Evolutionary conservation across 2,113 vertebrate genomes (phyloP).

Genomic region (Pitta sordida): DNA sequence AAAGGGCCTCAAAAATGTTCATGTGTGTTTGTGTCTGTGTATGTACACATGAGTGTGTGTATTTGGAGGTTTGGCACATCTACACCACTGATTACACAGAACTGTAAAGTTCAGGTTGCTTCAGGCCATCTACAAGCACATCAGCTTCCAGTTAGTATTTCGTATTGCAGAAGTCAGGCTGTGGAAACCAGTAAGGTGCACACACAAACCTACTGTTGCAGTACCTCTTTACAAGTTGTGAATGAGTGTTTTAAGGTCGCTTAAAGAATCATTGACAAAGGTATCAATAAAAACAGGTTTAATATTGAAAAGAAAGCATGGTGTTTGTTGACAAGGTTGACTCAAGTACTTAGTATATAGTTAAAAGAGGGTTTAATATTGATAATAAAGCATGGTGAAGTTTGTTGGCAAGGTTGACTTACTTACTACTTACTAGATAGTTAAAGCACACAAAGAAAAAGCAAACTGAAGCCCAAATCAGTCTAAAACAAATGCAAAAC

Average conservation of each 20-base stretch:
- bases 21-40: too few relatives aligned
- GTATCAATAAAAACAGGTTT: background rate
- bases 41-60: rapidly evolving
- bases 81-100: background rate
- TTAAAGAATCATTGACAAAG: background rate
- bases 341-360: too few relatives aligned
- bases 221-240: background rate
- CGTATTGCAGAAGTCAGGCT: background rate
- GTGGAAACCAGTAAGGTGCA: background rate
- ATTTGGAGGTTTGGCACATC: background rate
- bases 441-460: background rate
- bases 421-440: too few relatives aligned
- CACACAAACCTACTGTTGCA: rapidly evolving
- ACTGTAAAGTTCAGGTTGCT: background rate
- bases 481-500: background rate
- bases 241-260: background rate
- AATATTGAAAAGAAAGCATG: background rate
- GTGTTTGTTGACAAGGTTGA: rapidly evolving
- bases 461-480: background rate
- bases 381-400: too few relatives aligned
- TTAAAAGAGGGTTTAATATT: too few relatives aligned
- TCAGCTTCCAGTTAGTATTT: background rate
- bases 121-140: background rate
- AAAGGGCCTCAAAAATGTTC: background rate
- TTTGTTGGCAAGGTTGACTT: too few relatives aligned